Evolutionary conservation across 2,113 vertebrate species (phyloP), one percentile per base, ranked within the genome.

Genomic region (Cebus imitator): DNA sequence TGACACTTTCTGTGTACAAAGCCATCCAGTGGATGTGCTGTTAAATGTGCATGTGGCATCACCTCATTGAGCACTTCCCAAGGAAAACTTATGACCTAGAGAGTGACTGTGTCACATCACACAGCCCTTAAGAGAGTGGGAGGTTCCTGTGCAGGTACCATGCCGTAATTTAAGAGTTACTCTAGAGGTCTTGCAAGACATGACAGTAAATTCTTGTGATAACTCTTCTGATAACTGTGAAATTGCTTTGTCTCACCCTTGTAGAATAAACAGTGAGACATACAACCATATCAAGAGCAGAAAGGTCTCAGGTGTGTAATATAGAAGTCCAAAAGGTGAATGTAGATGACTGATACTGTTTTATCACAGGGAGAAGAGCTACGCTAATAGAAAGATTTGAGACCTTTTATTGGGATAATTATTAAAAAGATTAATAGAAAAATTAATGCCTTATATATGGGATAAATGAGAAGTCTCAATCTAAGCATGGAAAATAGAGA

Each of bases 191-290:
- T 97, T 90, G 55, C 2, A 61, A 88, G 61, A 32, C 85, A 37
- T 94, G 88, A 43, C 43, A 70, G 93, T 87, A 94, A 70, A 40
- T 97, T 95, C 84, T 92, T 35, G 0, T 58, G 93, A 57, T 88
- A 86, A 91, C 78, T 68, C 82, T 64, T 72, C 82, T 89, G 82
- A 50, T 37, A 72, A 87, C 25, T 87, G 12, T 75, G 95, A 97
- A 95, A 96, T 70, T 40, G 61, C 17, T 92, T 87, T 79, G 48
- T 90, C 89, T 96, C 85, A 30, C 55, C 30, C 0, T 58, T 5
- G 32, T 55, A 57, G 40, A 50, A 61, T 78, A 76, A 90, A 43
- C 37, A 78, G 8, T 21, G 45, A 92, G 87, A 37, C 8, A 43
- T n/a, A 11, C 95, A 93, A 27, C 7, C 4, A 23, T 20, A 48